A percentile compares a stretch with the other conserved stretches of the same genome.
Evolutionary conservation across 2,113 vertebrate genomes (phyloP).

Genomic region (Pungitius pungitius): DNA sequence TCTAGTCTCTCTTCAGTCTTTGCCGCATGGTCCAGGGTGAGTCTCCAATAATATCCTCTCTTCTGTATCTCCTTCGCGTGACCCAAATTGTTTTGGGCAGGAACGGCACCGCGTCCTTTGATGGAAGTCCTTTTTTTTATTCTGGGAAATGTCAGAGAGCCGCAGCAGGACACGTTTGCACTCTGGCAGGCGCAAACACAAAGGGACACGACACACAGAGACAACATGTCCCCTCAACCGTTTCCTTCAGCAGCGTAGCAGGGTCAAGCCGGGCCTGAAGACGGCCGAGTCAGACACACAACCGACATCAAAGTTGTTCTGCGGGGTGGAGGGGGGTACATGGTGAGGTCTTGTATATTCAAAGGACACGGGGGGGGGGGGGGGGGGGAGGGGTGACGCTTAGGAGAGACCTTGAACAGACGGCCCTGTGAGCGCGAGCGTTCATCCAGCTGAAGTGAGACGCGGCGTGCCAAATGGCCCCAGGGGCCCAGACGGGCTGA

Average conservation of each 20-base stretch:
- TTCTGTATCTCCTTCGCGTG: slow-evolving; percentile 38
- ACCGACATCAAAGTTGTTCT: slow-evolving; percentile 50
- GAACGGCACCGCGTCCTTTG: slow-evolving; percentile 32
- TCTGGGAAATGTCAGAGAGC: slow-evolving; percentile 49
- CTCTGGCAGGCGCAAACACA: slow-evolving; percentile 31
- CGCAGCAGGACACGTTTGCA: slow-evolving; percentile 41
- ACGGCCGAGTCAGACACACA: slow-evolving; percentile 42
- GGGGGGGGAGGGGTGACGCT: no score
- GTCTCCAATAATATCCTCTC: slow-evolving; percentile 27
- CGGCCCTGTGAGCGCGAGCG: slow-evolving; percentile 12
- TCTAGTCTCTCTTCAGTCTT: slow-evolving; percentile 32
- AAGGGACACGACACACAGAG: slow-evolving; percentile 40
- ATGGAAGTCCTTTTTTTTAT: slow-evolving; percentile 52
- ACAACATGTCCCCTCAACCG: slow-evolving; percentile 52
- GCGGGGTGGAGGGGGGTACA: slow-evolving; percentile 24
- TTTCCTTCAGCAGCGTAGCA: slow-evolving; percentile 35
- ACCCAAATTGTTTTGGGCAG: slow-evolving; percentile 58
- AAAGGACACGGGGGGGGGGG: slow-evolving; percentile 28
- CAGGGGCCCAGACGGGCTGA: slow-evolving; percentile 18
- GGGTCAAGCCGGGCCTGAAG: slow-evolving; percentile 39
- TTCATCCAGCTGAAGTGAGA: slow-evolving; percentile 35
- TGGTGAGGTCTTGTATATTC: slow-evolving; percentile 44
- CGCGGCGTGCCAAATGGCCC: not conserved
- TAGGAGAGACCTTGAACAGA: slow-evolving; percentile 32
- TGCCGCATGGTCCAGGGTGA: slow-evolving; percentile 18